Evolutionary conservation across 2,888 invertebrate species (phyloP), one percentile per base, ranked within the genome.

Genomic region (Chymomyza fuscimana): DNA sequence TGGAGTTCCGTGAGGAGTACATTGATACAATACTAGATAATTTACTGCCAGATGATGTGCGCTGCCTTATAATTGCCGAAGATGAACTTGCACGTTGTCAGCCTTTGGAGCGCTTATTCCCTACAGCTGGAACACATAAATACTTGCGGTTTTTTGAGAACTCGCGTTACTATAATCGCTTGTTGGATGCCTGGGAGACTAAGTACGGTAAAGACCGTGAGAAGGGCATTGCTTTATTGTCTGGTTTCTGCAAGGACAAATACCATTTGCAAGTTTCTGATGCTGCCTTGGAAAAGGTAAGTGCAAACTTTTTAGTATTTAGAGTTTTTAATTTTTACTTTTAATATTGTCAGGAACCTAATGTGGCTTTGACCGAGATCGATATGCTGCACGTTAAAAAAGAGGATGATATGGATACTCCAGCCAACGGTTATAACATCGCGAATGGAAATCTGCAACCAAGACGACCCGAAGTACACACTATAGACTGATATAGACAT

Each of bases 101-200:
- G 22, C 92, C 92, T 52, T 96, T 98, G 91, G 95, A 96, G 91
- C 94, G 96, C 36, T 95, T 98, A 76, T 98, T 98, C 91, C 99
- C 98, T 0, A 96, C 96, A 0, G 87, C 92, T 0, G 92, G 93
- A 52, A 94, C 97, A 0, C 93, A 96, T 92, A 93, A 94, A 73
- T 99, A 98, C 92, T 94, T 97, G 70, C 93, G 94, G 66, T 98
- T 94, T 92, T 95, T 98, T 87, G 95, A 97, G 78, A 94, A 94
- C 3, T 95, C 96, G 1, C 93, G 97, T 15, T 99, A 99, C 92
- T 98, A 98, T 91, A 98, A 98, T 92, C 94, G 97, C 73, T 93
- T 99, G 73, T 94, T 98, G 86, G 97, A 98, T 91, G 97, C 97
- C 5, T 99, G 98, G 98, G 97, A 98, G 91, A 91, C 93, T 29